Base-by-base conservation (phyloP, 2,888 invertebrate genomes). In the Anoplius nigerrimus region DNA sequence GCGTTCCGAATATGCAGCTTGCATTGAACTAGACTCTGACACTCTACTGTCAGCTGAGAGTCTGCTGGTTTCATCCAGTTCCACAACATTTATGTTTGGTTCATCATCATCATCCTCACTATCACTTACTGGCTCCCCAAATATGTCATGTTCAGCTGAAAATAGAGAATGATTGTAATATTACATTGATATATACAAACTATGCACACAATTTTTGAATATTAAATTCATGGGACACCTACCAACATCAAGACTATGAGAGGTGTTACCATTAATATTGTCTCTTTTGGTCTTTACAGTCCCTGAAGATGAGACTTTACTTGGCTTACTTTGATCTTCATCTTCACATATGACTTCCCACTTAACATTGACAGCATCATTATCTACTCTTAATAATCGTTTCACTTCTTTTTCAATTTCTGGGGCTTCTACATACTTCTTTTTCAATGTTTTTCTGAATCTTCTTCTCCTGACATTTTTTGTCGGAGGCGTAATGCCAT, bases 401-500 rank as follows among this genome's bases (percentile, higher is more conserved):
- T 98, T 98, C 0, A 99, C 97, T 90, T 99, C 99, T 87, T 98
- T 98, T 86, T 99, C 99, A 75, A 98, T 97, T 90, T 99, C 98
- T 0, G 98, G 98, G 22, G 97, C 97, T 89, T 98, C 98, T 0
- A 97, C 96, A 89, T 95, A 97, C 89, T 99, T 99, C 89, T 99
- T 99, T 87, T 97, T 97, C 27, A 98, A 88, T 0, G 98, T 98
- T 90, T 98, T 98, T 43, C 98, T 92, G 84, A 98, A 98, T 66
- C 98, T 92, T 63, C 98, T 92, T 79, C 95, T 95, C 11, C 98
- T 91, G 0, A 98, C 96, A 90, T 99, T 99, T 89, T 99, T 99
- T 66, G 98, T 91, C 0, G 99, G 98, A 0, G 98, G 97, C 2
- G 98, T 97, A 54, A 99, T 90, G 43, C 99, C 99, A 89, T 99